These are phyloP conservation scores for Phrynosoma blainvillii DNA, from an alignment of 2,113 vertebrate genomes.

Conservation along the genomic window DNA sequence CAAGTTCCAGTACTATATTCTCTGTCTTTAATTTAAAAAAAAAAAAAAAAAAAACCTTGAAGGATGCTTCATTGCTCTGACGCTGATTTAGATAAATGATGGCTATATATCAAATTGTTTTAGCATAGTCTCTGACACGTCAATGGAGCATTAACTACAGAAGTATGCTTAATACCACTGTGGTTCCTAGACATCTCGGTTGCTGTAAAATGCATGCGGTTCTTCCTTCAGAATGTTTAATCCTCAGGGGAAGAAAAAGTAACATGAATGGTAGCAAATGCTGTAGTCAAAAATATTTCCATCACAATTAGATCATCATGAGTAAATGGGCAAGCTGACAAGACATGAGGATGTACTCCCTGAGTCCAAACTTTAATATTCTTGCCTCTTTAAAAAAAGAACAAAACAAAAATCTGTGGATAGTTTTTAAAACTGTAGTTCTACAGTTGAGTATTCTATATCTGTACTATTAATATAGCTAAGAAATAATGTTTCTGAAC, in stretches of 20 bases:
- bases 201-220: slow-evolving; percentile 64
- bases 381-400: slow-evolving; percentile 23
- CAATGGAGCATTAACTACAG: slow-evolving; percentile 71
- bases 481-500: slow-evolving; percentile 17
- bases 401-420: slow-evolving; percentile 33
- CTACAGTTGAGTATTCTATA: not conserved
- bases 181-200: slow-evolving; percentile 67
- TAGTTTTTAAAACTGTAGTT: not conserved
- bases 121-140: slow-evolving; percentile 76
- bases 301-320: slow-evolving; percentile 40
- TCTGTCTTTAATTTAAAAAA: slow-evolving; percentile 62
- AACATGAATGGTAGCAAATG: slow-evolving; percentile 30
- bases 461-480: not conserved
- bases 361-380: slow-evolving; percentile 55
- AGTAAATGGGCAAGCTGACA: slow-evolving; percentile 64
- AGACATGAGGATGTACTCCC: slow-evolving; percentile 62
- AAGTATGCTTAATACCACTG: slow-evolving; percentile 71
- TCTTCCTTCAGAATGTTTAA: slow-evolving; percentile 2
- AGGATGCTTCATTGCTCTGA: slow-evolving; percentile 78
- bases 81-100: slow-evolving; percentile 88
- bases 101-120: slow-evolving; percentile 84
- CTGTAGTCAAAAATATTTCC: slow-evolving; percentile 65
- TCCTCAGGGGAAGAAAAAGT: slow-evolving; percentile 36
- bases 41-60: slow-evolving; percentile 43
- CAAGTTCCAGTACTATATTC: slow-evolving; percentile 59